A percentile compares a stretch with the other conserved stretches of the same genome.
Evolutionary conservation across 2,113 vertebrate genomes (phyloP).

Genomic region (Empidonax alnorum): DNA sequence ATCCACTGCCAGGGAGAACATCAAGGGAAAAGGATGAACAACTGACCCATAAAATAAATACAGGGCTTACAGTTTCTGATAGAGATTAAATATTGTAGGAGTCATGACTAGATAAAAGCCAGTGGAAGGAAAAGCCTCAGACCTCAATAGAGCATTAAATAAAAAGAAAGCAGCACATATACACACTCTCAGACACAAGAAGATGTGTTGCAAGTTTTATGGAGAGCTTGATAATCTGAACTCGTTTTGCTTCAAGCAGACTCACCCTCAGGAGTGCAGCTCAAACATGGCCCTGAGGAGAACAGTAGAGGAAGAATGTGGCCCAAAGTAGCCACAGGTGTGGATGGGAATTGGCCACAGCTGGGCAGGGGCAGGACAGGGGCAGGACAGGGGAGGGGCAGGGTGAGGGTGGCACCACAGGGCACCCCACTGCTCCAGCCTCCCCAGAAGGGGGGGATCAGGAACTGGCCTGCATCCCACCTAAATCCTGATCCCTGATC

Average conservation of each 20-base stretch:
- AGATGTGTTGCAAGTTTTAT: constrained; percentile 7
- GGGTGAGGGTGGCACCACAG: not conserved
- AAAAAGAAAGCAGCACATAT: constrained; percentile 8
- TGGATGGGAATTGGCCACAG: not conserved
- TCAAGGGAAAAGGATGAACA: constrained; percentile 72
- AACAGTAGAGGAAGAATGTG: not conserved
- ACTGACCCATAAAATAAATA: constrained; percentile 75
- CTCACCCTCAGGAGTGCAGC: not conserved
- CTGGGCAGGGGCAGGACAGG: not conserved
- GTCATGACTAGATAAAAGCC: constrained; percentile 75
- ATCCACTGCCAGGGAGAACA: constrained; percentile 36
- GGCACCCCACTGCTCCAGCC: not conserved
- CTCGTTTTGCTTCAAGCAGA: not conserved
- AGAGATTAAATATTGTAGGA: constrained; percentile 77
- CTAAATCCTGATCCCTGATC: not conserved
- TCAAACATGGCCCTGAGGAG: not conserved
- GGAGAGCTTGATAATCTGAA: not conserved
- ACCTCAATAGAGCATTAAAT: constrained; percentile 48
- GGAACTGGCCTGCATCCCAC: not conserved
- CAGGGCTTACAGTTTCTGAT: constrained; percentile 72
- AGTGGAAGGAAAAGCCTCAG: constrained; percentile 62
- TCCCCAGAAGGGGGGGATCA: not conserved
- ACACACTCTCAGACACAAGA: not conserved
- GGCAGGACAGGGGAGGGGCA: not conserved
- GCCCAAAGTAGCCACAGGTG: not conserved